phyloP scores from a whole-genome alignment of 35 echinoderm and acorn worm species.

The Patiria miniata region DNA sequence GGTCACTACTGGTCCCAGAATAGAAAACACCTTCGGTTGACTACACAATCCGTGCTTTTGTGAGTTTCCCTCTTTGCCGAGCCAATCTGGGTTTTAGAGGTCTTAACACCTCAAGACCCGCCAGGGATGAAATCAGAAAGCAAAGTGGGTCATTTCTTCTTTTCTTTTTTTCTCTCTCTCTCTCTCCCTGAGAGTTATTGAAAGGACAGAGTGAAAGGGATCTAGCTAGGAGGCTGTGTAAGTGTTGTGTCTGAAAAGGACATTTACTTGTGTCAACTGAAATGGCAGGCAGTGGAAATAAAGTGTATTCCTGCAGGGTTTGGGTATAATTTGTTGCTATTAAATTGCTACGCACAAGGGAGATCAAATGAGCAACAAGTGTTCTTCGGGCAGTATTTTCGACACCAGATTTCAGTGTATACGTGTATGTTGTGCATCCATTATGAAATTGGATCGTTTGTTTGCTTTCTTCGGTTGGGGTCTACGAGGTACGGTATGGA shows the following conservation, averaged over 20 bases:
- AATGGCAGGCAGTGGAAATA: background rate
- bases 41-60: background rate
- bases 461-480: no score
- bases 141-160: background rate
- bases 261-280: slow-evolving; percentile 11
- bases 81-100: background rate
- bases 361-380: slow-evolving; percentile 2
- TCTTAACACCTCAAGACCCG: background rate
- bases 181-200: no score
- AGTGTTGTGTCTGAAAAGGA: background rate
- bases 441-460: no score
- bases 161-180: background rate
- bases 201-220: background rate
- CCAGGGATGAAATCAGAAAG: slow-evolving; percentile 1
- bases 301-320: background rate
- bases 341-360: background rate
- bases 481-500: no score
- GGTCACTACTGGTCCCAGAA: no score
- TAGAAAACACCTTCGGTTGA: no score
- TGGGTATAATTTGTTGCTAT: background rate
- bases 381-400: background rate
- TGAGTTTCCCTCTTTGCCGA: background rate
- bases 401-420: no score
- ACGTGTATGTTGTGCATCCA: no score
- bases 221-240: background rate